Conservation (phyloP, 2,113 vertebrate genomes). For the Macquaria ambigua region DNA sequence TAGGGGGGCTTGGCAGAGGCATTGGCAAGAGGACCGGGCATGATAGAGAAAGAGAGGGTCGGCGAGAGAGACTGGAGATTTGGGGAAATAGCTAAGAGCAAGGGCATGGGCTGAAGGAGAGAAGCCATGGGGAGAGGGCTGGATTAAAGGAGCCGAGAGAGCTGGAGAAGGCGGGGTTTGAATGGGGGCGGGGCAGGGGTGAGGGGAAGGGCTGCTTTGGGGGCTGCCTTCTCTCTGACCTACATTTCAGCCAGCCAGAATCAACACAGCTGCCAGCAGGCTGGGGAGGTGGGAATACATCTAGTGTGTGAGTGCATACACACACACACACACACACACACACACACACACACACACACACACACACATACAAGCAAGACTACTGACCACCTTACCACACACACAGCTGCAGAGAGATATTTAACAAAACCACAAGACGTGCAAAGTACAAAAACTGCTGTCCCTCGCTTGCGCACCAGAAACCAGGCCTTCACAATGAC, state of each 20-base stretch:
- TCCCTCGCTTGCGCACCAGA: not conserved
- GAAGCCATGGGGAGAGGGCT: conserved; percentile 16
- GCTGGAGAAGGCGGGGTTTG: conserved; percentile 22
- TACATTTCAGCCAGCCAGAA: conserved; percentile 77
- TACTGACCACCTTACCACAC: conserved; percentile 24
- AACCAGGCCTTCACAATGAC: not conserved
- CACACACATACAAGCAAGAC: conserved; percentile 4
- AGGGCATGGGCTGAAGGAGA: conserved; percentile 35
- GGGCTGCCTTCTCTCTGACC: conserved; percentile 71
- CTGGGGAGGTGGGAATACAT: conserved; percentile 44
- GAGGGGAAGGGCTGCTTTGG: conserved; percentile 27
- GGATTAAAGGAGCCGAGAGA: conserved; percentile 25
- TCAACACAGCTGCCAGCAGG: conserved; percentile 68
- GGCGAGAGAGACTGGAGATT: not conserved
- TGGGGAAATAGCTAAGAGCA: conserved; percentile 29
- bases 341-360: not conserved
- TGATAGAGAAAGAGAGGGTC: not conserved
- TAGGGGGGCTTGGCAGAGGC: not conserved
- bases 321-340: conserved; percentile 2
- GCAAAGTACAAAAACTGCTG: not conserved
- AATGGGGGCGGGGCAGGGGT: conserved; percentile 15
- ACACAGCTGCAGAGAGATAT: conserved; percentile 39
- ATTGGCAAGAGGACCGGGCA: not conserved
- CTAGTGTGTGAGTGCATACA: not conserved
- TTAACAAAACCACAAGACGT: conserved; percentile 28